Base-by-base conservation (phyloP, 2,113 vertebrate genomes). In the Erythrolamprus reginae region DNA sequence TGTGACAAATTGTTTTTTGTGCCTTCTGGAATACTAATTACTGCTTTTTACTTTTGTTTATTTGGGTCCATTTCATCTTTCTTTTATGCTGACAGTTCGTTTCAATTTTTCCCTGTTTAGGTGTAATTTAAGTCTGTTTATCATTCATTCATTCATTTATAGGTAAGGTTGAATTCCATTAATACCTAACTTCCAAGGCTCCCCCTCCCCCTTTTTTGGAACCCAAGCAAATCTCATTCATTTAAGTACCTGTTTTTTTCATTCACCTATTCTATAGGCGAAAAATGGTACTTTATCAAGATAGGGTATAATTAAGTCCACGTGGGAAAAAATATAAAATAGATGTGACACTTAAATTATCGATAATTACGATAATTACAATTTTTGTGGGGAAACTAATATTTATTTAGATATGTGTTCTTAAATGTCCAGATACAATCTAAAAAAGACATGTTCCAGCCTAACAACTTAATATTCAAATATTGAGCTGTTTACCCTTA, bases 111-210 rank as follows among this genome's bases (percentile, higher is more conserved):
- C 96, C 97, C 97, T 96, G 95, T 98, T 98, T 98, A 99, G 99
- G 99, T 99, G 97, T 99, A 99, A 98, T 97, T 98, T 98, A 98
- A 98, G 95, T 99, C 97, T 98, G 98, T 98, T 97, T 97, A 96
- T 97, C 97, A 97, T 97, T 97, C 98, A 98, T 97, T 97, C 98
- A 98, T 99, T 97, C 98, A 96, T 98, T 98, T 98, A 96, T 99
- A 99, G 99, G 99, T 99, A 99, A 99, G 99, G 98, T 97, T 97
- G 97, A 97, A 97, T 96, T 95, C 96, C 96, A 90, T 97, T 97
- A 96, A 94, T 97, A 94, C 92, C 95, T 96, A 95, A 96, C 93
- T 97, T 95, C 93, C 92, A 88, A 77, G 95, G 93, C 90, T 90
- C 93, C 90, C 92, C 56, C 9, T 23, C 56, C 24, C 55, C 92